Conservation (phyloP, 2,797 vertebrate species). For the Fistularia commersonii region DNA sequence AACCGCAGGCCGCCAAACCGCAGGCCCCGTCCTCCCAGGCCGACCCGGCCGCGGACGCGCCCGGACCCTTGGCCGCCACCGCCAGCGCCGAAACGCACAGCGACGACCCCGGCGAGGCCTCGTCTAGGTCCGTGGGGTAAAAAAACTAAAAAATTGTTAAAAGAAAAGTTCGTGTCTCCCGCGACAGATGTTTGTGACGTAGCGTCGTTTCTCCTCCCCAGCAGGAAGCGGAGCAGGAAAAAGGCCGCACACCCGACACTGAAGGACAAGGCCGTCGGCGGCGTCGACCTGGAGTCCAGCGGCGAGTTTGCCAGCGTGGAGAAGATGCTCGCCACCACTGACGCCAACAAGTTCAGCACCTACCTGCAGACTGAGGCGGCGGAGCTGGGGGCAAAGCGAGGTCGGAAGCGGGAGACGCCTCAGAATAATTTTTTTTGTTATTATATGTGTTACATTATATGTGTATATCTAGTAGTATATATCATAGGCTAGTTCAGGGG, state of each 20-base stretch:
- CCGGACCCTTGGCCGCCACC: neutral
- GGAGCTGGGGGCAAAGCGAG: constrained; percentile 71
- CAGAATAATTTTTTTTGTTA: no score
- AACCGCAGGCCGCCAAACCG: neutral
- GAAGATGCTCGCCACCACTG: constrained; percentile 93
- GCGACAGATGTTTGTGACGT: neutral
- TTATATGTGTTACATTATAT: no score
- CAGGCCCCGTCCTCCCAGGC: constrained; percentile 1
- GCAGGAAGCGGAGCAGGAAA: constrained; percentile 83
- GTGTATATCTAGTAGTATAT: no score
- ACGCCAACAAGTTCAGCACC: constrained; percentile 92
- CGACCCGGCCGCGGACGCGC: neutral
- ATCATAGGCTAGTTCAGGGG: no score
- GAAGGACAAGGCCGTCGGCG: constrained; percentile 69
- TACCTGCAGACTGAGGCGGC: constrained; percentile 83
- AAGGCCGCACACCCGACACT: constrained; percentile 38
- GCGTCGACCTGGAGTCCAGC: constrained; percentile 90
- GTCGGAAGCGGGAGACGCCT: constrained; percentile 13
- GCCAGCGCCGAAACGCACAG: neutral
- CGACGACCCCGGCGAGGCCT: constrained; percentile 19
- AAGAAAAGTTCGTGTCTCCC: no score
- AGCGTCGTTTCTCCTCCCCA: constrained; percentile 5
- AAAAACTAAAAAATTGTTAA: neutral
- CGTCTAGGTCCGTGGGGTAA: constrained; percentile 33
- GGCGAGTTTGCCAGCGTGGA: constrained; percentile 97